phyloP scores from a whole-genome alignment of 2,888 invertebrate genomes.

The Syrista parreyssii region DNA sequence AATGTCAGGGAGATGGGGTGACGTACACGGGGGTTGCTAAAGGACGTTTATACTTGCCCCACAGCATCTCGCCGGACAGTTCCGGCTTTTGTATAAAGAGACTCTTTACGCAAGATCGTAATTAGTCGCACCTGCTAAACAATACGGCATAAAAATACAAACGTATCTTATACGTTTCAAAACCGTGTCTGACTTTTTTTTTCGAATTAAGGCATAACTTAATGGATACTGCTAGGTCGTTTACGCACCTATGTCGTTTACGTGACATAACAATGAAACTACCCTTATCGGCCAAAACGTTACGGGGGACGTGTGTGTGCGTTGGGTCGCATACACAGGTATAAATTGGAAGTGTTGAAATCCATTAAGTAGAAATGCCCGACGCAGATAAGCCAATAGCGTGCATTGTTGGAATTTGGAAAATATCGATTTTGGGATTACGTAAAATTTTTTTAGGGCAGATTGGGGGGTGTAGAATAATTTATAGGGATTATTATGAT shows the following conservation, averaged over 20 bases:
- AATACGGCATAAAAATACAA: neutral
- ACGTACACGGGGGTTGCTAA: neutral
- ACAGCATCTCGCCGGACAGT: neutral
- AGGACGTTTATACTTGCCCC: neutral
- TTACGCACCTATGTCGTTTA: neutral
- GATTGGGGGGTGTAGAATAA: too few species aligned
- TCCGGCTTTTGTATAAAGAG: neutral
- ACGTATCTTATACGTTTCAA: neutral
- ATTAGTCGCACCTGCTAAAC: constrained; percentile 1
- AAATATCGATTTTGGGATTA: neutral
- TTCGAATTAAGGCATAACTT: too few species aligned
- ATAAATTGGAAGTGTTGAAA: neutral
- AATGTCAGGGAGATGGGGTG: constrained; percentile 14
- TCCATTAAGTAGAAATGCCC: neutral
- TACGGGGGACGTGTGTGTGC: neutral
- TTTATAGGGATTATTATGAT: neutral
- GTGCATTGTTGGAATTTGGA: neutral
- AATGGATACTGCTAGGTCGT: neutral
- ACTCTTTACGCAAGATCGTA: neutral
- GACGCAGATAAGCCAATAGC: neutral
- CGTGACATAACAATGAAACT: neutral
- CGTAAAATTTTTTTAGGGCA: too few species aligned
- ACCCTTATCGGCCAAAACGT: neutral
- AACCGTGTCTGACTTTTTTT: neutral
- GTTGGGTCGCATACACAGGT: too few species aligned